Evolutionary conservation across 2,888 invertebrate genomes (phyloP).

Genomic region (Leptothorax acervorum): DNA sequence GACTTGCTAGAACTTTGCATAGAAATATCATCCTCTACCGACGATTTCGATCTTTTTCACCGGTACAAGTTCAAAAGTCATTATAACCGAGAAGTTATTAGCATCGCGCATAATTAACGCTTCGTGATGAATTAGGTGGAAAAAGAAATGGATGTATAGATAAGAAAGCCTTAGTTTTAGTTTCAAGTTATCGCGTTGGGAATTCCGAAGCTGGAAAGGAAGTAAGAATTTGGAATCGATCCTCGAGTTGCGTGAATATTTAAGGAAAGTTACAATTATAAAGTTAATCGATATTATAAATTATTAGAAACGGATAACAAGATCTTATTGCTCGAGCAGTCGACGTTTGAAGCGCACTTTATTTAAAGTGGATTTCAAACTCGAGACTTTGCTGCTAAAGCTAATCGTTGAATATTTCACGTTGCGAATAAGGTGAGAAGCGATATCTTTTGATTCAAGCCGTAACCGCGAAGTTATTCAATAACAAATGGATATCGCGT

Average conservation of each 20-base stretch:
- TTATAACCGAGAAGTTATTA: neutral
- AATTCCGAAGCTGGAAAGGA: neutral
- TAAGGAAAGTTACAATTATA: neutral
- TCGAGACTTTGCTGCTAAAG: neutral
- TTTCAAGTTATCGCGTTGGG: neutral
- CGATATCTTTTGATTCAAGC: neutral
- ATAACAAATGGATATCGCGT: neutral
- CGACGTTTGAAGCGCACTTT: neutral
- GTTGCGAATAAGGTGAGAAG: neutral
- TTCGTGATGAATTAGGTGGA: neutral
- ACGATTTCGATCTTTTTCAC: neutral
- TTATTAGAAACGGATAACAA: neutral
- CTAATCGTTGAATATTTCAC: neutral
- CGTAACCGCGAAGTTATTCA: neutral
- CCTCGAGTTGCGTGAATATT: neutral
- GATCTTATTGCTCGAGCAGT: neutral
- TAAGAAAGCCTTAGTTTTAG: neutral
- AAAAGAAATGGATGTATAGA: neutral
- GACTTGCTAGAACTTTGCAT: conserved; percentile 23
- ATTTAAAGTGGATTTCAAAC: neutral
- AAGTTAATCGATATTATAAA: neutral
- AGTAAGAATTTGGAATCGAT: neutral
- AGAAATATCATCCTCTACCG: conserved; percentile 14
- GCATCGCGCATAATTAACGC: neutral
- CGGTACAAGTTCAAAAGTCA: conserved; percentile 2